Conservation (phyloP, 1,140 invertebrate species). For the Leptoteleia sp. region DNA sequence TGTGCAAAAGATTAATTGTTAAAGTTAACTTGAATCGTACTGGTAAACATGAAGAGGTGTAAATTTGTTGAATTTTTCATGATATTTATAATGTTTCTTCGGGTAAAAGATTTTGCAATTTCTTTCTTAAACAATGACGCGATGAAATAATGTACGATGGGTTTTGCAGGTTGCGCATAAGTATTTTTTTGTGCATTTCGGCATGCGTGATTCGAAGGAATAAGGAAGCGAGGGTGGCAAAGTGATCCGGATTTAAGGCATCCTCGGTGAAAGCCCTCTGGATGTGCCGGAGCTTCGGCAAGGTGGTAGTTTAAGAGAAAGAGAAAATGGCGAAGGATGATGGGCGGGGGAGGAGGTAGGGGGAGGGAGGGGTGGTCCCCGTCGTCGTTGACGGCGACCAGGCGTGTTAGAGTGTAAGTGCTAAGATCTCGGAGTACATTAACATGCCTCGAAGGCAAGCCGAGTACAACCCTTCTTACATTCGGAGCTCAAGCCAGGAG, state of each 20-base stretch:
- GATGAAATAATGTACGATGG: slow-evolving; percentile 1
- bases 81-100: no score
- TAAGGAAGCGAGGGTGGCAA: slow-evolving; percentile 63
- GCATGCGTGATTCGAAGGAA: slow-evolving; percentile 68
- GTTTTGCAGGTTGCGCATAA: slow-evolving; percentile 28
- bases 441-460: slow-evolving; percentile 80
- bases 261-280: slow-evolving; percentile 80
- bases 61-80: no score
- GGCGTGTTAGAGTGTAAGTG: slow-evolving; percentile 81
- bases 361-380: slow-evolving; percentile 47
- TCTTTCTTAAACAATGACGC: slow-evolving; percentile 31
- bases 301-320: slow-evolving; percentile 79
- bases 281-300: slow-evolving; percentile 67
- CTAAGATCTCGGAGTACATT: slow-evolving; percentile 82
- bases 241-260: slow-evolving; percentile 80
- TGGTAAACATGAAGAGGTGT: no score
- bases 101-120: slow-evolving; percentile 12
- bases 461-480: slow-evolving; percentile 82
- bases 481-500: slow-evolving; percentile 73
- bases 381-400: slow-evolving; percentile 64
- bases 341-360: no score
- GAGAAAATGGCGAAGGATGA: slow-evolving; percentile 74
- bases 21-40: no score
- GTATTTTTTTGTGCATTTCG: slow-evolving; percentile 60
- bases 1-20: no score